Evolutionary conservation across 2,888 invertebrate species (phyloP), one percentile per base, ranked within the genome.

Genomic region (Macropis europaea): DNA sequence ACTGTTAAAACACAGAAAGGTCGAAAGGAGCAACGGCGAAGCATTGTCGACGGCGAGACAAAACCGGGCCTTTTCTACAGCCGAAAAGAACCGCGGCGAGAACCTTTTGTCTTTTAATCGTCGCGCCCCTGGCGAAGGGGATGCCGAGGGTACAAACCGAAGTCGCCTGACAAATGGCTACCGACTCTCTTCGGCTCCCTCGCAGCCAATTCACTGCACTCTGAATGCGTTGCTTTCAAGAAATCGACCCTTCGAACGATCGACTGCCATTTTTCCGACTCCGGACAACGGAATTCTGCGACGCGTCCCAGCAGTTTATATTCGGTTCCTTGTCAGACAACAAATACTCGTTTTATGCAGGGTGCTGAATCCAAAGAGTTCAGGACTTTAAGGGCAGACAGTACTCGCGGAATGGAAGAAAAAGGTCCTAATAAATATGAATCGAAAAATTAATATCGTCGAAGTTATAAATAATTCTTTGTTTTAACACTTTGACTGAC

Each of bases 1-100:
- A 84, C 76, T 83, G 83, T 82, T 81, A 82, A 85, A 86, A 85
- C 85, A 82, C 78, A 80, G 79, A n/a, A n/a, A 75, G 75, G 69
- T 64, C 81, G 73, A 84, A 76, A 57, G 50, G 81, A 73, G 72
- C 81, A 74, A 48, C 77, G 66, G 64, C 45, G 40, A 45, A 5
- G 74, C 64, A 84, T 83, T 84, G 84, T 84, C 63, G 60, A 30
- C 24, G 48, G n/a, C 32, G 48, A 63, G 66, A 81, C 78, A 78
- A 78, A 76, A 81, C 78, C 72, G 40, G 53, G 64, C 74, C 79
- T 82, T 82, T 81, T 73, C 82, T 73, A 47, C 61, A 57, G 61
- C 59, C 59, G 56, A 80, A 83, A 79, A 76, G 79, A 73, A 69
- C 76, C 59, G 57, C 78, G 71, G 62, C 67, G 61, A 72, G 77